These are phyloP conservation scores for Nothocercus julius DNA, from an alignment of 2,113 vertebrate genomes.

Conservation along the genomic window DNA sequence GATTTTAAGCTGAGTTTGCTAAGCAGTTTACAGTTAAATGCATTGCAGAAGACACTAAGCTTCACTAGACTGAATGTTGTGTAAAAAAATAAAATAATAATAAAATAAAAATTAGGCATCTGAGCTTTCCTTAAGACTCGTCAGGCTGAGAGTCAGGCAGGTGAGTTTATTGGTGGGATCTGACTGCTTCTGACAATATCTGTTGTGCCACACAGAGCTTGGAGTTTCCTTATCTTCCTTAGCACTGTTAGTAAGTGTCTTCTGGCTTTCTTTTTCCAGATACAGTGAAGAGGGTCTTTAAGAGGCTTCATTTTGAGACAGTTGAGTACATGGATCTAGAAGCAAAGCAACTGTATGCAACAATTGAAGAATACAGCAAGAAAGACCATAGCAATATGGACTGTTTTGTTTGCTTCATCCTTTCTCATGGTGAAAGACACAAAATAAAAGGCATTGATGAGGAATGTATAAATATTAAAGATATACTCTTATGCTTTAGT, in stretches of 20 bases:
- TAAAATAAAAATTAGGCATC: neutral
- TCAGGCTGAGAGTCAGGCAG: neutral
- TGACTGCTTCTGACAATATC: neutral
- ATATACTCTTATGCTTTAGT: constrained; percentile 73
- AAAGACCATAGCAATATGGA: constrained; percentile 68
- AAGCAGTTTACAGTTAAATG: neutral
- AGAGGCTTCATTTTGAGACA: constrained; percentile 75
- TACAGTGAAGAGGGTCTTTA: constrained; percentile 70
- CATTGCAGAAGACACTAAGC: neutral
- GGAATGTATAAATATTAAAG: constrained; percentile 25
- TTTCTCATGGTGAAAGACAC: constrained; percentile 79
- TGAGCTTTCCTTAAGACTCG: neutral
- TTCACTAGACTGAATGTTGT: neutral
- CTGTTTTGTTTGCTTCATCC: constrained; percentile 81
- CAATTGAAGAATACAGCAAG: constrained; percentile 34
- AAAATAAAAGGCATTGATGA: constrained; percentile 75
- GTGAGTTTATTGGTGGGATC: neutral
- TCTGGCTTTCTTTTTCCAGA: constrained; percentile 61
- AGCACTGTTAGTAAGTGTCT: neutral
- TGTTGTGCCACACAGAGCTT: neutral
- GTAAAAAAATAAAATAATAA: neutral
- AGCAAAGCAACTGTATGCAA: neutral
- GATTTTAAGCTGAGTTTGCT: neutral
- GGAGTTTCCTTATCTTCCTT: neutral
- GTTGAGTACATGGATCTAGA: constrained; percentile 55